Percentiles rank a stretch among this genome's conserved stretches.
phyloP scores from a whole-genome alignment of 2,888 invertebrate genomes.

The Zele albiditarsus region DNA sequence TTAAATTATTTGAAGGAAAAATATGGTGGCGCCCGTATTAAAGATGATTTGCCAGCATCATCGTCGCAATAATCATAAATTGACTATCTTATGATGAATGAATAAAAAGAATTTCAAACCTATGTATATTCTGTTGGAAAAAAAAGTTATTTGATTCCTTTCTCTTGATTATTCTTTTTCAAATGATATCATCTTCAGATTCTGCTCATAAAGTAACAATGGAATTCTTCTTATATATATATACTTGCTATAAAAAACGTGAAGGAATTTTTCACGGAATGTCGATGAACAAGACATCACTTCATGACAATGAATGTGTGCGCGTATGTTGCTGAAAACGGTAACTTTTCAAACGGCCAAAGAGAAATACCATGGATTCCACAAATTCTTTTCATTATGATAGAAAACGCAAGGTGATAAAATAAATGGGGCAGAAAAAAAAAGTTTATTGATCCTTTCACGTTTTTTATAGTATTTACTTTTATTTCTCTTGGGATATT shows the following conservation, averaged over 20 bases:
- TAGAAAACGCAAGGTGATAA: neutral
- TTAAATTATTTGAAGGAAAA: conserved; percentile 78
- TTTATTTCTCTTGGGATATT: conserved; percentile 15
- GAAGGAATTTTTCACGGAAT: neutral
- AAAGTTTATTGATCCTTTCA: neutral
- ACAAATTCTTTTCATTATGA: conserved; percentile 2
- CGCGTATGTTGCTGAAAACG: neutral
- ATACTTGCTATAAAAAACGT: neutral
- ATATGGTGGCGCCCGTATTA: conserved; percentile 69
- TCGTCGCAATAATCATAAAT: neutral
- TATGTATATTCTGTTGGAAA: no score
- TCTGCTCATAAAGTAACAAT: neutral
- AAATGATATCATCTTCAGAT: neutral
- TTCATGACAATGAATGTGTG: neutral
- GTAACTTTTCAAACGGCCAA: neutral
- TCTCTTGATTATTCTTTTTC: neutral
- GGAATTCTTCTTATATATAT: no score
- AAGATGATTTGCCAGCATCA: conserved; percentile 44
- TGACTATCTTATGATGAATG: neutral
- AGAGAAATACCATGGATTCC: conserved; percentile 3
- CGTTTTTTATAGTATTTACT: neutral
- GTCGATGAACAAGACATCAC: neutral
- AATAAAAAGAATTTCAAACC: neutral
- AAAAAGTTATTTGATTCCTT: no score
- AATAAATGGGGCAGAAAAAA: neutral